phyloP scores from a whole-genome alignment of 1,140 invertebrate species.

The Euura lappo region DNA sequence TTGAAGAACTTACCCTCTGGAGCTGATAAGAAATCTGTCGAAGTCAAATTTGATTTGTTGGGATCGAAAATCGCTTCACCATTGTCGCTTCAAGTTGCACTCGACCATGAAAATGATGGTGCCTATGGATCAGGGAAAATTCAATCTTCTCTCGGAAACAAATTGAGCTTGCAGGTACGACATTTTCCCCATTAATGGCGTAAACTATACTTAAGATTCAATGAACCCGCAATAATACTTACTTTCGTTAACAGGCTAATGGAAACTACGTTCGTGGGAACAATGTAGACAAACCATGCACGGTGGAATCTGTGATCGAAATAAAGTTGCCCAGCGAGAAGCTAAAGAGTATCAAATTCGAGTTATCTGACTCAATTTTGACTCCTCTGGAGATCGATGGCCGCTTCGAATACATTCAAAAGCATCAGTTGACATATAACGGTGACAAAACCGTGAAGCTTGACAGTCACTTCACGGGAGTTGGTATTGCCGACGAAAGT shows the following conservation, averaged over 20 bases:
- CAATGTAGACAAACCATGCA: conserved; percentile 48
- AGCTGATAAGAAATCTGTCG: conserved; percentile 35
- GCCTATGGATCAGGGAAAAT: conserved; percentile 25
- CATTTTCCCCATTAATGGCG: not conserved
- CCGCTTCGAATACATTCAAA: conserved; percentile 32
- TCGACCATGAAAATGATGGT: conserved; percentile 24
- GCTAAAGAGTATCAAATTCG: conserved; percentile 58
- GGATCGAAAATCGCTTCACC: conserved; percentile 54
- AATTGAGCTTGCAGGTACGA: conserved; percentile 40
- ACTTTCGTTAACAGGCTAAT: conserved; percentile 37
- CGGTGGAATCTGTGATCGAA: conserved; percentile 46
- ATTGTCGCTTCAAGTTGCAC: conserved; percentile 32
- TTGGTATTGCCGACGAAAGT: conserved; percentile 25
- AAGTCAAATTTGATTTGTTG: conserved; percentile 32
- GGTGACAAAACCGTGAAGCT: conserved; percentile 61
- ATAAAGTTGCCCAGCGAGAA: conserved; percentile 60
- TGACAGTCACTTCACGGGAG: conserved; percentile 30
- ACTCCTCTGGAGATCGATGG: conserved; percentile 30
- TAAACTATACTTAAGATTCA: conserved; percentile 23
- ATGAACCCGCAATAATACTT: conserved; percentile 23
- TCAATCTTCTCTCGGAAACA: conserved; percentile 40
- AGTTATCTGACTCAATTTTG: conserved; percentile 35
- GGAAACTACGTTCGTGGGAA: conserved; percentile 55
- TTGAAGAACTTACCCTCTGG: conserved; percentile 41
- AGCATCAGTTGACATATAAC: conserved; percentile 58